Percentiles rank a stretch among this genome's conserved stretches.
phyloP scores from a whole-genome alignment of 2,888 invertebrate genomes.

The Zaprionus bogoriensis region DNA sequence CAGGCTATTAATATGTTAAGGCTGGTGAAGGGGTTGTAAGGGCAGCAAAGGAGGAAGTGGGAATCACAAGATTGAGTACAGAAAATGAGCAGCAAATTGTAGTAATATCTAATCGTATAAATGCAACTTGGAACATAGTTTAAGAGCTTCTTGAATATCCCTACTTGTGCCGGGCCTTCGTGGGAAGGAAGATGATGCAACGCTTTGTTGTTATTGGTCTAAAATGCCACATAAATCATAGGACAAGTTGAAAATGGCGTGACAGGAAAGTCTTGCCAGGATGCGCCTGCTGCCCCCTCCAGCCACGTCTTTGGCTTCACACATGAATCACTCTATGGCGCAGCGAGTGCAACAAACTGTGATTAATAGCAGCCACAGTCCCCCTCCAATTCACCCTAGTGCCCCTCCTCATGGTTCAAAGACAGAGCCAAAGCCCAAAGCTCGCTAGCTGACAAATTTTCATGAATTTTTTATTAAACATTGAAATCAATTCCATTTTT shows the following conservation, averaged over 20 bases:
- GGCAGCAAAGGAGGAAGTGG: background rate
- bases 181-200: conserved; percentile 14
- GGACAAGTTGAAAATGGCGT: conserved; percentile 57
- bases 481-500: conserved; percentile 74
- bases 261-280: conserved; percentile 58
- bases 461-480: conserved; percentile 80
- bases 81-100: no score
- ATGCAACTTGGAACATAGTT: no score
- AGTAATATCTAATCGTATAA: no score
- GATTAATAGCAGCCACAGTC: conserved; percentile 71
- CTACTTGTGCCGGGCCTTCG: no score
- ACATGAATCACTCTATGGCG: conserved; percentile 75
- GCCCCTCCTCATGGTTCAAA: conserved; percentile 5
- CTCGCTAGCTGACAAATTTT: conserved; percentile 74
- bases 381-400: background rate
- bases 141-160: no score
- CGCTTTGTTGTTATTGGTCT: conserved; percentile 59
- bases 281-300: conserved; percentile 54
- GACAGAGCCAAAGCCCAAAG: conserved; percentile 34
- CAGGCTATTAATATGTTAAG: no score
- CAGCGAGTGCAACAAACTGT: conserved; percentile 79
- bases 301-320: conserved; percentile 14
- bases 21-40: conserved; percentile 19
- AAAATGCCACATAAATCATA: conserved; percentile 75
- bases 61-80: no score